These are phyloP conservation scores for Antheraea mylitta DNA, from an alignment of 1,140 invertebrate species.

Conservation along the genomic window DNA sequence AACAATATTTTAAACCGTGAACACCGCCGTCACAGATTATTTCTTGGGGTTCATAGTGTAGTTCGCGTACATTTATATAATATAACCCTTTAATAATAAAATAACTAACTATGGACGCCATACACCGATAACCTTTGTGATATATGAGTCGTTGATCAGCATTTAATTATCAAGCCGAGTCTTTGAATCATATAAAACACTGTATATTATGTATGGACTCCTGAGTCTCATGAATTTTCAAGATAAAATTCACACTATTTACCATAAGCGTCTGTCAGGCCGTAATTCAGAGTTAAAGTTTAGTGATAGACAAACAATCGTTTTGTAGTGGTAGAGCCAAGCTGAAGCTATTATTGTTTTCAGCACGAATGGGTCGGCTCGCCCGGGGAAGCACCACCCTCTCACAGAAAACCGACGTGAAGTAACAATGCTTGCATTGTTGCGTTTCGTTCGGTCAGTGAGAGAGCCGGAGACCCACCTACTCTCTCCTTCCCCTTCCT, in stretches of 20 bases:
- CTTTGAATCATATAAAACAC: conserved; percentile 4
- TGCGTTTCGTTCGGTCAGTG: too few species aligned
- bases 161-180: conserved; percentile 1
- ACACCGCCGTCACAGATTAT: too few species aligned
- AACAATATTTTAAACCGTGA: too few species aligned
- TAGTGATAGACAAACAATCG: conserved; percentile 34
- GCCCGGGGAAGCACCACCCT: too few species aligned
- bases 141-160: neutral
- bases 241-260: conserved; percentile 14
- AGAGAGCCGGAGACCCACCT: too few species aligned
- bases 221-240: neutral
- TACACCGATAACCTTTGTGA: neutral
- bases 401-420: too few species aligned
- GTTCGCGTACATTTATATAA: neutral
- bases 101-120: neutral
- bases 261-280: conserved; percentile 7
- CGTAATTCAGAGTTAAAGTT: conserved; percentile 23
- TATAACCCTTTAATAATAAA: neutral
- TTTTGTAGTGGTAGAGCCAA: too few species aligned
- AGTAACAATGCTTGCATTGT: too few species aligned
- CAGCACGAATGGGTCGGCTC: too few species aligned
- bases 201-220: conserved; percentile 5
- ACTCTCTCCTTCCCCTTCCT: too few species aligned
- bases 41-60: too few species aligned
- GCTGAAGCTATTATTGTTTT: too few species aligned